Evolutionary conservation across 2,888 invertebrate species (phyloP).

Genomic region (Callyntrura guangdongensis): DNA sequence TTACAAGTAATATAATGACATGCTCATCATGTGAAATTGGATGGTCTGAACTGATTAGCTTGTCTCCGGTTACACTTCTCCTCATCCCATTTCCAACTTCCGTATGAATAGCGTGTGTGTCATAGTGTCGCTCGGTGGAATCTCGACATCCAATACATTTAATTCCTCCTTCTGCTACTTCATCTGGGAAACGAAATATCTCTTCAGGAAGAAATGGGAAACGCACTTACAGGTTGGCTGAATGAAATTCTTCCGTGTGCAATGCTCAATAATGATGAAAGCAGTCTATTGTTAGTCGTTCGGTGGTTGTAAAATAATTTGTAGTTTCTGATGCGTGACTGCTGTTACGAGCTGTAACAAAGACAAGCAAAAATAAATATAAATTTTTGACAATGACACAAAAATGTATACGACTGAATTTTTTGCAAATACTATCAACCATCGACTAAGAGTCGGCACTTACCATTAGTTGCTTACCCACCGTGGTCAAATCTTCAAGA

Average conservation of each 20-base stretch:
- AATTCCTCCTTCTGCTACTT: not conserved
- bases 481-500: no score
- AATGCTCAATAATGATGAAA: not conserved
- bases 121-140: conserved; percentile 63
- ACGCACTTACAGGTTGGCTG: conserved; percentile 8
- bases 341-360: no score
- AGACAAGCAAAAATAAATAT: no score
- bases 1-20: conserved; percentile 75
- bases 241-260: not conserved
- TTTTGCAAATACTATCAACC: no score
- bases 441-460: no score
- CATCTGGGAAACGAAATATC: conserved; percentile 21
- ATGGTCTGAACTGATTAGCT: conserved; percentile 79
- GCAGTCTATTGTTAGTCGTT: no score
- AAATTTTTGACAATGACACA: no score
- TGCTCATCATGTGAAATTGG: conserved; percentile 79
- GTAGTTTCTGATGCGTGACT: no score
- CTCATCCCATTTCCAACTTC: conserved; percentile 76
- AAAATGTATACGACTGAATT: no score
- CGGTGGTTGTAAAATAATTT: no score
- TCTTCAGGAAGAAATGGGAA: conserved; percentile 6
- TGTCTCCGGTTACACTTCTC: conserved; percentile 80
- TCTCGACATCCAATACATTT: conserved; percentile 5
- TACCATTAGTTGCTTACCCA: no score
- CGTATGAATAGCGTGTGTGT: conserved; percentile 71